Percentiles rank a stretch among this genome's conserved stretches.
phyloP scores from a whole-genome alignment of 1,140 invertebrate genomes.

The Drosophila bocki region DNA sequence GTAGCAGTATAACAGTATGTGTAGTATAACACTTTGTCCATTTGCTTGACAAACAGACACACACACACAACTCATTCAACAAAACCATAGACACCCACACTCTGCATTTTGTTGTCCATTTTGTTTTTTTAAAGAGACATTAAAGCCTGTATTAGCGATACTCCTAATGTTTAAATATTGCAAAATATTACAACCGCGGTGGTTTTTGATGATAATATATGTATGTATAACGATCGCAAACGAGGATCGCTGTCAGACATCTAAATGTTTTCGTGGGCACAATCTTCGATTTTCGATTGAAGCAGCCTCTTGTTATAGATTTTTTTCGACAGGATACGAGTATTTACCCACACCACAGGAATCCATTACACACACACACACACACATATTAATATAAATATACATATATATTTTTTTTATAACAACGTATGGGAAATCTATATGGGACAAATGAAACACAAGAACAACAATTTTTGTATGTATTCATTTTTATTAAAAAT shows the following conservation, averaged over 20 bases:
- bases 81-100: conserved; percentile 20
- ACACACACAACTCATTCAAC: conserved; percentile 20
- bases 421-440: conserved; percentile 45
- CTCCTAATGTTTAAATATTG: conserved; percentile 38
- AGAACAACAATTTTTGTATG: conserved; percentile 79
- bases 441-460: conserved; percentile 57
- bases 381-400: conserved; percentile 59
- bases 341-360: conserved; percentile 33
- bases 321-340: conserved; percentile 33
- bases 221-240: background rate
- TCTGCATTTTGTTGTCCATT: conserved; percentile 47
- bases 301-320: conserved; percentile 48
- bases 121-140: conserved; percentile 24
- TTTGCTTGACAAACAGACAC: conserved; percentile 64
- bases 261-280: conserved; percentile 54
- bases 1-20: conserved; percentile 74
- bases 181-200: conserved; percentile 28
- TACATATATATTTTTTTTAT: conserved; percentile 64
- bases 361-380: conserved; percentile 54
- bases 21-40: conserved; percentile 64
- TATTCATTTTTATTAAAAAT: conserved; percentile 78
- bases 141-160: conserved; percentile 46
- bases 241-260: conserved; percentile 45
- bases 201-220: background rate
- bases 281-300: conserved; percentile 33